Conservation (phyloP, 2,113 vertebrate genomes). For the Gadus macrocephalus region DNA sequence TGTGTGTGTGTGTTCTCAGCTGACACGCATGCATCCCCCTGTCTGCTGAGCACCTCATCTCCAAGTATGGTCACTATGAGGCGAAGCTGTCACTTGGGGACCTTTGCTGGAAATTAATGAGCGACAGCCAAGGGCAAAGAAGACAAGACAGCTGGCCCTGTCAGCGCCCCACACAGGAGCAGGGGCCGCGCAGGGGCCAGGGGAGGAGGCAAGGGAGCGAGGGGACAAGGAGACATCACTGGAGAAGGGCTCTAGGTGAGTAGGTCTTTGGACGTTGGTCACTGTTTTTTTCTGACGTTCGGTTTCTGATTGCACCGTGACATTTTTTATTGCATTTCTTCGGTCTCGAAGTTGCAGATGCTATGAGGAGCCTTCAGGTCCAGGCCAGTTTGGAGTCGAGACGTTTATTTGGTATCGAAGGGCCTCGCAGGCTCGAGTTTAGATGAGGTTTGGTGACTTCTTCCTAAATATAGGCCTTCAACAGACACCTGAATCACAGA, state of each 20-base stretch:
- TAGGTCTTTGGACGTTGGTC: neutral
- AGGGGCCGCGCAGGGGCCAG: conserved; percentile 35
- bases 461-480: too few relatives aligned
- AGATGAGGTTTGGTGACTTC: too few relatives aligned
- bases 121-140: conserved; percentile 87
- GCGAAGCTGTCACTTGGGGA: conserved; percentile 80
- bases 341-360: too few relatives aligned
- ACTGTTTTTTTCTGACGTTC: too few relatives aligned
- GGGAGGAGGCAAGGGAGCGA: conserved; percentile 13
- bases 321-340: too few relatives aligned
- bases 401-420: too few relatives aligned
- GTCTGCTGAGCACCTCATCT: conserved; percentile 73
- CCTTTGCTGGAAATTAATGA: conserved; percentile 89
- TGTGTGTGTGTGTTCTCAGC: conserved; percentile 16
- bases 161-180: conserved; percentile 72
- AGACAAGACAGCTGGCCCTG: conserved; percentile 89
- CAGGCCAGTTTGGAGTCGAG: too few relatives aligned
- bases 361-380: too few relatives aligned
- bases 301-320: too few relatives aligned
- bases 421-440: too few relatives aligned
- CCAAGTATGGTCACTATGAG: conserved; percentile 91
- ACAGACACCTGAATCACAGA: too few relatives aligned
- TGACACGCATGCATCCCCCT: conserved; percentile 49
- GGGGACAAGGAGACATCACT: conserved; percentile 2
- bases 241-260: neutral